These are phyloP conservation scores for Stenoptilia bipunctidactyla DNA, from an alignment of 2,888 invertebrate species.

Conservation along the genomic window DNA sequence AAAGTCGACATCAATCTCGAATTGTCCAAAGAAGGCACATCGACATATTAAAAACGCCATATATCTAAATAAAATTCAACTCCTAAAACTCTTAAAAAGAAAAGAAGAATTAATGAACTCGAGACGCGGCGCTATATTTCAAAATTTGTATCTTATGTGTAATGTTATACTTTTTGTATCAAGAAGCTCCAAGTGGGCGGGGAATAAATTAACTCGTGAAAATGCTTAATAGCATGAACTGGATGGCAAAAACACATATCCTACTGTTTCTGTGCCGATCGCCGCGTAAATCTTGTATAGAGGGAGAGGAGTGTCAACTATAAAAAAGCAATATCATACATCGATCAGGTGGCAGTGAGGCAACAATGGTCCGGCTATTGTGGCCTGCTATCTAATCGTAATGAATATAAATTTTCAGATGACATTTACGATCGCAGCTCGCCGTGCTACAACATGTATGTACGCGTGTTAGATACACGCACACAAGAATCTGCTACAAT, in stretches of 20 bases:
- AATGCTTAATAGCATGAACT: conserved; percentile 36
- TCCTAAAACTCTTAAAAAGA: too few species aligned
- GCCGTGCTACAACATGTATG: conserved; percentile 58
- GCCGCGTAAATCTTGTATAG: conserved; percentile 30
- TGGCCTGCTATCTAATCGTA: conserved; percentile 66
- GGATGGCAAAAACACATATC: conserved; percentile 33
- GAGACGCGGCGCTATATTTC: conserved; percentile 19
- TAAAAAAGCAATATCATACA: conserved; percentile 60
- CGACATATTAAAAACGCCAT: too few species aligned
- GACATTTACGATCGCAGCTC: conserved; percentile 66
- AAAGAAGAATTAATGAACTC: neutral
- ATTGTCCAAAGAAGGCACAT: too few species aligned
- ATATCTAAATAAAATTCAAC: too few species aligned
- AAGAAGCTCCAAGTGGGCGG: conserved; percentile 39
- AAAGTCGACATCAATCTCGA: too few species aligned
- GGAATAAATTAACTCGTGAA: conserved; percentile 49
- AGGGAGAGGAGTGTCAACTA: conserved; percentile 33
- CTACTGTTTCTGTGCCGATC: conserved; percentile 35
- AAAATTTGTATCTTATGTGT: conserved; percentile 26
- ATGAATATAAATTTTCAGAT: conserved; percentile 70
- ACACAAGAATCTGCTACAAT: conserved; percentile 37
- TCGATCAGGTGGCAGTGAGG: conserved; percentile 55
- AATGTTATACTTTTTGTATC: conserved; percentile 33
- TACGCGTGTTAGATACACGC: conserved; percentile 54
- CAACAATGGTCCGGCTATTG: conserved; percentile 59